These are phyloP conservation scores for Mesocentrotus franciscanus DNA, from an alignment of 53 echinoderm and acorn worm genomes.

Conservation along the genomic window DNA sequence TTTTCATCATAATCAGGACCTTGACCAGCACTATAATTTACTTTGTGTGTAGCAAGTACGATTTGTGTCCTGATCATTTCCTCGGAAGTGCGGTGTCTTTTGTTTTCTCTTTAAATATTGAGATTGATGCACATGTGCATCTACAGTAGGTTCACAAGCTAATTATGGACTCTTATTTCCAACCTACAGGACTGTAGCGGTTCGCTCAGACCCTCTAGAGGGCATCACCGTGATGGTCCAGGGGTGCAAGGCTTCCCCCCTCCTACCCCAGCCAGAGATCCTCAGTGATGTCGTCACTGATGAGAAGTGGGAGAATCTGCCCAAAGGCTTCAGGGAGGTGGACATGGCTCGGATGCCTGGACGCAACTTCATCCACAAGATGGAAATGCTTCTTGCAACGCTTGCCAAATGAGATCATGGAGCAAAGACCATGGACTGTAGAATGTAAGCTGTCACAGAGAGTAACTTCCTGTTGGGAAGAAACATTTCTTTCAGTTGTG, in stretches of 20 bases:
- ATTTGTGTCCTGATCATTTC: too few species aligned
- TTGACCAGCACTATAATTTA: too few species aligned
- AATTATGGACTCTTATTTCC: neutral
- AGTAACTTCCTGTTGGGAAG: neutral
- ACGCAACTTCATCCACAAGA: conserved; percentile 91
- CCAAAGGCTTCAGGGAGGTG: conserved; percentile 87
- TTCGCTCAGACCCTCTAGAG: conserved; percentile 85
- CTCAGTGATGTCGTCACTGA: conserved; percentile 88
- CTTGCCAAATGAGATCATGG: conserved; percentile 63
- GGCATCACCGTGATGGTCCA: conserved; percentile 87
- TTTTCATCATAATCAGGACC: neutral
- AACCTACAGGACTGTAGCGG: conserved; percentile 78
- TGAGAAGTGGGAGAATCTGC: conserved; percentile 90
- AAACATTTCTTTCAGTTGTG: too few species aligned
- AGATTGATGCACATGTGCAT: neutral
- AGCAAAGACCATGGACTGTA: neutral
- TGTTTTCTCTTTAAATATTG: neutral
- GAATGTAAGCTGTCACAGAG: neutral
- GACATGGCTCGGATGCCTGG: conserved; percentile 88
- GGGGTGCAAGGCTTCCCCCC: conserved; percentile 72
- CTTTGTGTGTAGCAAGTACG: too few species aligned
- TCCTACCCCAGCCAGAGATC: conserved; percentile 58
- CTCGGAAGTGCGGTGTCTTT: neutral
- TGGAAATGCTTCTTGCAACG: conserved; percentile 88
- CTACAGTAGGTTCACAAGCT: neutral